A percentile compares a stretch with the other conserved stretches of the same genome.
Conservation (phyloP, 2,113 vertebrate species). For the Gracilinanus agilis region DNA sequence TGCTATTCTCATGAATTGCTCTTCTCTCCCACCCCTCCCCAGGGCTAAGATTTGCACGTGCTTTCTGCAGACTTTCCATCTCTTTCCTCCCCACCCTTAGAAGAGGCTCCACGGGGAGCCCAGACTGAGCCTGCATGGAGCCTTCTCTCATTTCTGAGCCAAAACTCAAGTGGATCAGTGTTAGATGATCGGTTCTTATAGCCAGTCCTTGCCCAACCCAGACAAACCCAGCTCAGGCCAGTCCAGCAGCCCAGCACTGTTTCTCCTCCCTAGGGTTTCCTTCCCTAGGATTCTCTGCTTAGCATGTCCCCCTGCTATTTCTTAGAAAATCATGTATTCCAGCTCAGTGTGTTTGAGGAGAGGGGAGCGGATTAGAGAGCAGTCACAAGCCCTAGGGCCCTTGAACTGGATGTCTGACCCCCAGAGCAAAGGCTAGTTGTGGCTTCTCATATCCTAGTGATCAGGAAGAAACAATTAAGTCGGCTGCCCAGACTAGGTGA, state of each 20-base stretch:
- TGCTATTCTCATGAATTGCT: not conserved
- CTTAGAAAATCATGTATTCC: not conserved
- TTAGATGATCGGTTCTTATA: not conserved
- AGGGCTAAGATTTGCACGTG: not conserved
- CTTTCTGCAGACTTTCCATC: slow-evolving; percentile 9
- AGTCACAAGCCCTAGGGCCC: not conserved
- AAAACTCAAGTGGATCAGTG: not conserved
- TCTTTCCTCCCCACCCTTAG: not conserved
- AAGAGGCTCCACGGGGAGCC: not conserved
- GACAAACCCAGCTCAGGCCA: not conserved
- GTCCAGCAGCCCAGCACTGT: not conserved
- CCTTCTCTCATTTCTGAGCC: not conserved
- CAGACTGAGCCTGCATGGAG: not conserved
- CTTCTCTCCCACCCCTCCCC: not conserved
- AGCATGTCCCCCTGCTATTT: not conserved
- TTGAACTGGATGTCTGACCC: not conserved
- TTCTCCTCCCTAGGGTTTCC: not conserved
- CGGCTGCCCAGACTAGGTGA: not conserved
- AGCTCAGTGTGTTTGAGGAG: not conserved
- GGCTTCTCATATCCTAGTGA: not conserved
- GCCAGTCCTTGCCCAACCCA: not conserved
- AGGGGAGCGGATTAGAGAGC: not conserved
- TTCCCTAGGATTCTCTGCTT: not conserved
- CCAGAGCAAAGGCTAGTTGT: not conserved
- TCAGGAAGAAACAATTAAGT: not conserved